phyloP scores from a whole-genome alignment of 2,797 vertebrate species.

The Yasuhikotakia modesta region DNA sequence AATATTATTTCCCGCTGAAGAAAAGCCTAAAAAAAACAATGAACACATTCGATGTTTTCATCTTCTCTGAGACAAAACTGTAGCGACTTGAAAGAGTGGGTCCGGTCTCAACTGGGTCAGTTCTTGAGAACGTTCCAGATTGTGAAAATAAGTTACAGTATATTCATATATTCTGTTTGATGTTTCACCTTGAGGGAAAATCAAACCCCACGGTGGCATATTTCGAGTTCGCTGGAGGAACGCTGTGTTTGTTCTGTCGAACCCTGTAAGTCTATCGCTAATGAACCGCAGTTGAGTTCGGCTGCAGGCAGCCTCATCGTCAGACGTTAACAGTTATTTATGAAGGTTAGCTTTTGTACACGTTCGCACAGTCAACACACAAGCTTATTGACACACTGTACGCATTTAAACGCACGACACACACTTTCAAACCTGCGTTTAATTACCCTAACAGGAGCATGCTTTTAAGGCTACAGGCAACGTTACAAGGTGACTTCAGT shows the following conservation, averaged over 20 bases:
- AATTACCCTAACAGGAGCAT: not conserved
- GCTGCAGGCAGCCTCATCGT: conserved; percentile 8
- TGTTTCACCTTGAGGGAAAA: conserved; percentile 9
- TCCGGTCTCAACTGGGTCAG: conserved; percentile 54
- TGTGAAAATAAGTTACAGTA: conserved; percentile 22
- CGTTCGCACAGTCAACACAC: not conserved
- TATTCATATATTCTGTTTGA: conserved; percentile 46
- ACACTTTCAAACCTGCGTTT: not conserved
- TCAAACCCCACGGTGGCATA: conserved; percentile 12
- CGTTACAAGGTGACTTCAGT: conserved; percentile 36
- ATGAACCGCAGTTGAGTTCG: conserved; percentile 65
- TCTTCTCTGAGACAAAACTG: not conserved
- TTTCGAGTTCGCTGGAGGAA: conserved; percentile 42
- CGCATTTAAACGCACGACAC: not conserved
- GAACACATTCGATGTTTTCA: not conserved
- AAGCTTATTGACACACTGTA: conserved; percentile 4
- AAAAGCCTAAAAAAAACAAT: not conserved
- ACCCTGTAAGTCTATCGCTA: conserved; percentile 37
- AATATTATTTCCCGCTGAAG: not conserved
- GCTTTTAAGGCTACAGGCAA: not conserved
- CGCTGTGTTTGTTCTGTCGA: conserved; percentile 51
- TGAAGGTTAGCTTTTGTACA: not conserved
- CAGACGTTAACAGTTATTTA: conserved; percentile 32
- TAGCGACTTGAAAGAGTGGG: conserved; percentile 8
- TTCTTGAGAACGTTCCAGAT: conserved; percentile 26